phyloP scores from a whole-genome alignment of 2,888 invertebrate species.

The Xylota sylvarum region DNA sequence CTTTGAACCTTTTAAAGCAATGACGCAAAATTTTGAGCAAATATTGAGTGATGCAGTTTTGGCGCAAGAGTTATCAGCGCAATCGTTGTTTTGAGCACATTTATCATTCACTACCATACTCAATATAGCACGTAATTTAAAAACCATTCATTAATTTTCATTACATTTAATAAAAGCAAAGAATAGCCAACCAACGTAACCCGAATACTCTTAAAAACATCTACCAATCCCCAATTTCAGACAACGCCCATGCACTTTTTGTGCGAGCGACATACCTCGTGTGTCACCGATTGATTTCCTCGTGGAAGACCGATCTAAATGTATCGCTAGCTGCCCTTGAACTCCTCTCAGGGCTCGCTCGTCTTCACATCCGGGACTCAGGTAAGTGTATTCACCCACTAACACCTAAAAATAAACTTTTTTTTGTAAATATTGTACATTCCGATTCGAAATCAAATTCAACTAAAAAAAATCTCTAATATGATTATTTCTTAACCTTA shows the following conservation, averaged over 20 bases:
- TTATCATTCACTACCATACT: not conserved
- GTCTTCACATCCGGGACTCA: constrained; percentile 94
- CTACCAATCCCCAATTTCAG: constrained; percentile 84
- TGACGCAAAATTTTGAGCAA: too few relatives aligned
- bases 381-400: constrained; percentile 86
- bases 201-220: not conserved
- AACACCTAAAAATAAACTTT: not conserved
- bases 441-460: constrained; percentile 59
- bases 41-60: too few relatives aligned
- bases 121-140: not conserved
- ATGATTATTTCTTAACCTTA: constrained; percentile 58
- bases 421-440: constrained; percentile 73
- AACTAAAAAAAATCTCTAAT: constrained; percentile 51
- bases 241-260: constrained; percentile 94
- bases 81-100: not conserved
- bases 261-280: constrained; percentile 97
- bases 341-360: constrained; percentile 94
- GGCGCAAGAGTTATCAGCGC: too few relatives aligned
- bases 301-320: constrained; percentile 98
- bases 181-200: not conserved
- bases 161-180: not conserved
- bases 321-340: constrained; percentile 97
- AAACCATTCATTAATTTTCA: not conserved
- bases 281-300: constrained; percentile 96
- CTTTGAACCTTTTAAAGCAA: too few relatives aligned